A percentile compares a stretch with the other conserved stretches of the same genome.
phyloP scores from a whole-genome alignment of 1,140 invertebrate species.

The Eumeta japonica region DNA sequence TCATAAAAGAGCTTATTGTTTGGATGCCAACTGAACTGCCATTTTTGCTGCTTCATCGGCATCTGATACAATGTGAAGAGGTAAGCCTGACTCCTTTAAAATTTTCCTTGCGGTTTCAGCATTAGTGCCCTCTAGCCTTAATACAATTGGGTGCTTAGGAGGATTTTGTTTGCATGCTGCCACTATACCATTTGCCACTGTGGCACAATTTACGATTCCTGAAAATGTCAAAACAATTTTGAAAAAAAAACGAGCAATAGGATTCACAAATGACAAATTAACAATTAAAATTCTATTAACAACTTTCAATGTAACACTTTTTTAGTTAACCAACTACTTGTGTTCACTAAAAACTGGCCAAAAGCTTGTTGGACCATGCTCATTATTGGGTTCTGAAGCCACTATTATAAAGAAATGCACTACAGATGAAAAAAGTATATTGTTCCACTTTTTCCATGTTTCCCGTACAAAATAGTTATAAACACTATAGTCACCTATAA shows the following conservation, averaged over 20 bases:
- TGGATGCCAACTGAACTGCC: constrained; percentile 63
- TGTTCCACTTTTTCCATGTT: no score
- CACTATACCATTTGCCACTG: constrained; percentile 93
- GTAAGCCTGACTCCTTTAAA: constrained; percentile 77
- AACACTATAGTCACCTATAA: no score
- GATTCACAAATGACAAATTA: constrained; percentile 1
- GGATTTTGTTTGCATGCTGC: constrained; percentile 79
- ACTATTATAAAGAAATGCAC: no score
- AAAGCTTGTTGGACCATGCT: no score
- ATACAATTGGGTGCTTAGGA: constrained; percentile 85
- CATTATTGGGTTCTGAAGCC: no score
- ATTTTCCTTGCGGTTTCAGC: constrained; percentile 66
- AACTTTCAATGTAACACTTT: no score
- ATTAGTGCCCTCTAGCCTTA: constrained; percentile 87
- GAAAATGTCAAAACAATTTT: no score
- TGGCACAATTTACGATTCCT: constrained; percentile 95
- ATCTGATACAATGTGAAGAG: constrained; percentile 78
- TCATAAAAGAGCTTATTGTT: not conserved
- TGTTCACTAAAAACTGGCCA: no score
- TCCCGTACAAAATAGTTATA: no score
- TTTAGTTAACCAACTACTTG: no score
- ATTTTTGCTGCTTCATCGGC: constrained; percentile 91
- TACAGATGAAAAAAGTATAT: no score
- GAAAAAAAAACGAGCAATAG: no score
- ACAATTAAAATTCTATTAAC: not conserved